Conservation (phyloP, 2,797 vertebrate genomes). For the Sciaenops ocellatus region DNA sequence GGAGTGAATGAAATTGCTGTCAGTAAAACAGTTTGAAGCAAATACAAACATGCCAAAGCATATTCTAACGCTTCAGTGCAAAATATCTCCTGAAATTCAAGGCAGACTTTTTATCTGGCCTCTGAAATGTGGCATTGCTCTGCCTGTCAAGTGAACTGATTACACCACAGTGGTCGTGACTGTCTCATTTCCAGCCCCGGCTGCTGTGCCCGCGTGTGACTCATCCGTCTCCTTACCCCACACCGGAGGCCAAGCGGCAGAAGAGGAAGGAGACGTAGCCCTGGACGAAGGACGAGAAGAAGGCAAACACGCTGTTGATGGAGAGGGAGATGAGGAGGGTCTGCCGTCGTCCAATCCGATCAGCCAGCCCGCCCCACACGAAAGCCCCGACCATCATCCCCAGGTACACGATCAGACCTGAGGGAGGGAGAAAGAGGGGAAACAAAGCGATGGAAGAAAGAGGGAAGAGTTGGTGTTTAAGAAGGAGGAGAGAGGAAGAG, state of each 20-base stretch:
- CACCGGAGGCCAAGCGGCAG: constrained; percentile 94
- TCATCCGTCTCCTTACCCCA: constrained; percentile 88
- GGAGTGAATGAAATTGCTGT: neutral
- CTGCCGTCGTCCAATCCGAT: constrained; percentile 93
- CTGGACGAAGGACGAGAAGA: constrained; percentile 98
- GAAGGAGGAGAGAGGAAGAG: neutral
- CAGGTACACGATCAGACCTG: constrained; percentile 97
- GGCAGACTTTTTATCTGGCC: neutral
- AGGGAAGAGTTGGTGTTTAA: neutral
- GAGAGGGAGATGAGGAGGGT: constrained; percentile 98
- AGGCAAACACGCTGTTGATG: constrained; percentile 98
- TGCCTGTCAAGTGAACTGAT: constrained; percentile 18
- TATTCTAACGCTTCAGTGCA: neutral
- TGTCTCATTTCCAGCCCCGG: constrained; percentile 19
- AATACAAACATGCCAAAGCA: neutral
- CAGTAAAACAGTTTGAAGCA: neutral
- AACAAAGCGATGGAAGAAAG: neutral
- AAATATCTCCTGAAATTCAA: neutral
- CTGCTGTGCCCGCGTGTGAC: constrained; percentile 26
- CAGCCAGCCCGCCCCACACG: constrained; percentile 95
- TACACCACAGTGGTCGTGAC: constrained; percentile 28
- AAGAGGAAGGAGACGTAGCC: constrained; percentile 97
- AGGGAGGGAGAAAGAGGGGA: neutral
- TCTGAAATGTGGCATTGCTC: constrained; percentile 5
- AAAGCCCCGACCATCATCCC: constrained; percentile 99